phyloP scores from a whole-genome alignment of 2,113 vertebrate genomes.

The Hemiscyllium ocellatum region DNA sequence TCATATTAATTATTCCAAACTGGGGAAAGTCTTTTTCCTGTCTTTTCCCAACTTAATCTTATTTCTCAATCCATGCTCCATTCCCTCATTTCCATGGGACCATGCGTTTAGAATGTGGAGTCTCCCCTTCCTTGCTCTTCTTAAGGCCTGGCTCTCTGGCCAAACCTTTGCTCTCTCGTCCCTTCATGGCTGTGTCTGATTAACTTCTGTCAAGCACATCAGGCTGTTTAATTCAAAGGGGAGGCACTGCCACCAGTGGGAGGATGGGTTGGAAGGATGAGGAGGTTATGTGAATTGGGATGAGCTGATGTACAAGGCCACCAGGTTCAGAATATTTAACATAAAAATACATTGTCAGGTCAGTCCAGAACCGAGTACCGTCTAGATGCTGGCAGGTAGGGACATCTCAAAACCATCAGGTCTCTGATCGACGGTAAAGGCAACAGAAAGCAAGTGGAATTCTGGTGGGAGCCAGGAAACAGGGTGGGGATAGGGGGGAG shows the following conservation, averaged over 20 bases:
- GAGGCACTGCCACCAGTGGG: background rate
- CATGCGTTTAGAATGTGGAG: background rate
- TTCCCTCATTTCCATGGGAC: background rate
- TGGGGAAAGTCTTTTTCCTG: background rate
- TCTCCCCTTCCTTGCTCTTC: background rate
- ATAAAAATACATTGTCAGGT: background rate
- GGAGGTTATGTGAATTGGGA: background rate
- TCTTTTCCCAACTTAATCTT: too few relatives aligned
- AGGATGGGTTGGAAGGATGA: background rate
- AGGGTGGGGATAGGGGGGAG: too few relatives aligned
- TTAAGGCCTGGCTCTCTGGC: background rate
- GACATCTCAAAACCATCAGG: background rate
- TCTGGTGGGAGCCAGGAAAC: background rate
- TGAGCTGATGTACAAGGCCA: background rate
- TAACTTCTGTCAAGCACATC: background rate
- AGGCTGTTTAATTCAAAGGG: background rate
- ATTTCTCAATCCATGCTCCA: background rate
- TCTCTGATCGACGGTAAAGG: background rate
- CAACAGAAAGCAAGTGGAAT: background rate
- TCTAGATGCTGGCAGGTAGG: background rate
- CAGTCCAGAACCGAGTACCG: background rate
- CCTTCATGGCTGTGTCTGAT: background rate
- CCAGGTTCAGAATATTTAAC: background rate
- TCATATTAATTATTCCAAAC: background rate
- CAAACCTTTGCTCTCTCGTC: background rate